A percentile compares a stretch with the other conserved stretches of the same genome.
Evolutionary conservation across 2,113 vertebrate species (phyloP).

Genomic region (Leucoraja erinaceus): DNA sequence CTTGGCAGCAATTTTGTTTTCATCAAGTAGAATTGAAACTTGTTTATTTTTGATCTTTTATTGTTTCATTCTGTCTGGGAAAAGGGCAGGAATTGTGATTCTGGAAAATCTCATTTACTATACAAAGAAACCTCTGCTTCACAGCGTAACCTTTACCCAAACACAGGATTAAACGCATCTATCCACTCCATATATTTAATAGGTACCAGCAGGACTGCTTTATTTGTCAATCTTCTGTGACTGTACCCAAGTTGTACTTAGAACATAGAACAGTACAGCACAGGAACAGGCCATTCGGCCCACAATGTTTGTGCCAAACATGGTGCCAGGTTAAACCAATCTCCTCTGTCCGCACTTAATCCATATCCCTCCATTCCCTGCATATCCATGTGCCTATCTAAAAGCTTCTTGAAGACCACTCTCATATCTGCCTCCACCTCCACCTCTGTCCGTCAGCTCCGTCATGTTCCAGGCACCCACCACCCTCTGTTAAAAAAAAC

Average conservation of each 20-base stretch:
- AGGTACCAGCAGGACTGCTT: neutral
- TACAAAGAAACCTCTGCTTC: slow-evolving; percentile 20
- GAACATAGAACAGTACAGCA: no score
- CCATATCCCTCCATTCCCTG: no score
- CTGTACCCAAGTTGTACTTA: neutral
- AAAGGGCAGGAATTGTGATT: slow-evolving; percentile 9
- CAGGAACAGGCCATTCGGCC: no score
- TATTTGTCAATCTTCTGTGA: neutral
- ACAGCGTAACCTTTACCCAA: neutral
- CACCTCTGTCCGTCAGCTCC: no score
- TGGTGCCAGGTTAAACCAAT: no score
- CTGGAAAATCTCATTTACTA: neutral
- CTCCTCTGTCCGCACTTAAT: no score
- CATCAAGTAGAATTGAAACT: neutral
- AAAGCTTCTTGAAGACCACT: no score
- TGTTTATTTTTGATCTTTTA: slow-evolving; percentile 24
- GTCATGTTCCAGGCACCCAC: no score
- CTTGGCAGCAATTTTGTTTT: slow-evolving; percentile 26
- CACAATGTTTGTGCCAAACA: no score
- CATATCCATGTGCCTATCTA: no score
- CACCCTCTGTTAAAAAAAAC: no score
- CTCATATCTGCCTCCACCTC: no score
- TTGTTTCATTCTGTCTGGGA: neutral
- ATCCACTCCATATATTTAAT: neutral
- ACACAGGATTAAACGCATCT: neutral